Evolutionary conservation across 2,888 invertebrate genomes (phyloP), one percentile per base, ranked within the genome.

Genomic region (Troglohyphantes excavatus): DNA sequence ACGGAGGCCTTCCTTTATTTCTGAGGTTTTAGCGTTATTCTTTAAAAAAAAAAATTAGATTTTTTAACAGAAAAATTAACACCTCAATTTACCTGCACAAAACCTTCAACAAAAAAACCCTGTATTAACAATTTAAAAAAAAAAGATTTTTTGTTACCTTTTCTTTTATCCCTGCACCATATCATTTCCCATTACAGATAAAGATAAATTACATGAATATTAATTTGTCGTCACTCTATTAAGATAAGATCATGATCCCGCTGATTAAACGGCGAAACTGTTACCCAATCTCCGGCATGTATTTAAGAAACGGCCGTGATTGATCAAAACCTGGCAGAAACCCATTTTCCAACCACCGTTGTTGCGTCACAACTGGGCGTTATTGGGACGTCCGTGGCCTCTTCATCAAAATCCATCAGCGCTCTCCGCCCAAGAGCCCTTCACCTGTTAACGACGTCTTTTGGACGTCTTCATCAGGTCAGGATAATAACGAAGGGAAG

Each of bases 341-440:
- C 33, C 82, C 46, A 46, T 68, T 59, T 81, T 53, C n/a, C 59
- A 29, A 70, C 59, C 13, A 39, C 21, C 7, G 61, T 33, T n/a
- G 26, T 76, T 53, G 39, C 33, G 46, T 7, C 72, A 39, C 27
- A 81, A 67, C 43, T 81, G 59, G 81, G 87, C 67, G 81, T 43
- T 26, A 39, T 39, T 67, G 23, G 13, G 21, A 7, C 39, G 26
- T 19, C 43, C 26, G n/a, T 67, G 68, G 76, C 75, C 76, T 82
- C 75, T 82, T 75, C 82, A 82, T 89, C 88, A 89, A 67, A 81
- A 67, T 78, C 84, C 46, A 39, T 67, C 46, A 23, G 86, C 78
- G 68, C 19, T 63, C 29, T 21, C 82, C 88, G 59, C 88, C 88
- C 70, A 23, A 9, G 39, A 68, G 46, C 68, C 59, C 68, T 27